These are phyloP conservation scores for Eumacrocentrus americanus DNA, from an alignment of 2,888 invertebrate species.

Conservation along the genomic window DNA sequence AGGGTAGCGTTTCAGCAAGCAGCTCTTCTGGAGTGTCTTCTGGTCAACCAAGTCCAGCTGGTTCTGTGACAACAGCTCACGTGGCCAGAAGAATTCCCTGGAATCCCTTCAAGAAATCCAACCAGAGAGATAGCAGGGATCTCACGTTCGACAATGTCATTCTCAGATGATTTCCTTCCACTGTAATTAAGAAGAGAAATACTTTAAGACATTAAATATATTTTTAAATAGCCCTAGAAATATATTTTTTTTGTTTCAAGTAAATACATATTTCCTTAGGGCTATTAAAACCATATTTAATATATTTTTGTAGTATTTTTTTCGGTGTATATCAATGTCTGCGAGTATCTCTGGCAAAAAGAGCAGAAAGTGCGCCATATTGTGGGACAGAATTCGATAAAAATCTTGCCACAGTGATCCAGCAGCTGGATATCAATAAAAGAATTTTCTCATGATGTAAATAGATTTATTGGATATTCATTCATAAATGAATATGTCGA, in stretches of 20 bases:
- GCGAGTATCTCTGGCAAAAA: too few relatives aligned
- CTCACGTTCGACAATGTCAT: slow-evolving; percentile 65
- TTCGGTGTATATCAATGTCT: too few relatives aligned
- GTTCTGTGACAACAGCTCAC: slow-evolving; percentile 63
- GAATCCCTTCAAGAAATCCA: slow-evolving; percentile 76
- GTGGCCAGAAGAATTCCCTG: slow-evolving; percentile 67
- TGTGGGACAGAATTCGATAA: background rate
- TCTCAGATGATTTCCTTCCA: slow-evolving; percentile 65
- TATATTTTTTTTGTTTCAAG: background rate
- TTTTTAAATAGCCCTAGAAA: background rate
- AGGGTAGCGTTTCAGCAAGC: slow-evolving; percentile 66
- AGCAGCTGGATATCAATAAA: slow-evolving; percentile 6
- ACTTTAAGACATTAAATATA: slow-evolving; percentile 15
- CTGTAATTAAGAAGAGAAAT: background rate
- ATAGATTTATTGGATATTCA: background rate
- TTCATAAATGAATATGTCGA: background rate
- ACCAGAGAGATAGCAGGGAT: slow-evolving; percentile 66
- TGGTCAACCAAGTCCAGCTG: slow-evolving; percentile 67
- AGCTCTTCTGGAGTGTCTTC: slow-evolving; percentile 67
- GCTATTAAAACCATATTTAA: background rate
- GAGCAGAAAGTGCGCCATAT: slow-evolving; percentile 10
- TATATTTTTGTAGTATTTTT: background rate
- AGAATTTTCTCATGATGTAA: background rate
- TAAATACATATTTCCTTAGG: background rate
- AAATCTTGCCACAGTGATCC: slow-evolving; percentile 26